These are phyloP conservation scores for Cosmia pyralina DNA, from an alignment of 2,888 invertebrate species.

Conservation along the genomic window DNA sequence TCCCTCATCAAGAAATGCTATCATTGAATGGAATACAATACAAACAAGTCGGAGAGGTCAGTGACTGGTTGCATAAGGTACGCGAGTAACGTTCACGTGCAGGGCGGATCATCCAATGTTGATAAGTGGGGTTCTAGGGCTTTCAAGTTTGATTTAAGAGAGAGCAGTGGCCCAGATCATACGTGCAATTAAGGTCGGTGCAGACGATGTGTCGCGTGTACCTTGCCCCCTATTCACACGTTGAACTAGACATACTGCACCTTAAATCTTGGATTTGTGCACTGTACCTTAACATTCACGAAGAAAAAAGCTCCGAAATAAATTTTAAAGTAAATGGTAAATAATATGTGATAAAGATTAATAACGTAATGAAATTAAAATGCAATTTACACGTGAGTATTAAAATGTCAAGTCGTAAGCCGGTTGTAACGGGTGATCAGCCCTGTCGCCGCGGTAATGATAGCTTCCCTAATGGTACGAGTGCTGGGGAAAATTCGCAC, in stretches of 20 bases:
- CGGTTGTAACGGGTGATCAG: slow-evolving; percentile 78
- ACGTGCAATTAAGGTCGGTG: slow-evolving; percentile 86
- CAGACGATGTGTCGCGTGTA: slow-evolving; percentile 80
- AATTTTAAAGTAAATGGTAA: slow-evolving; percentile 24
- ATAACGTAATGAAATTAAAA: slow-evolving; percentile 71
- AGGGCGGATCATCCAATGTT: slow-evolving; percentile 81
- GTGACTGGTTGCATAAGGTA: slow-evolving; percentile 85
- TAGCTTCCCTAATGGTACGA: slow-evolving; percentile 85
- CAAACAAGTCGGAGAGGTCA: slow-evolving; percentile 81
- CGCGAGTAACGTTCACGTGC: slow-evolving; percentile 74
- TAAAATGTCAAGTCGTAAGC: slow-evolving; percentile 73
- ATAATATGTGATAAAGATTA: slow-evolving; percentile 35
- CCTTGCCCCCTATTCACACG: slow-evolving; percentile 70
- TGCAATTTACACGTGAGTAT: slow-evolving; percentile 71
- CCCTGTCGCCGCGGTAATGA: slow-evolving; percentile 87
- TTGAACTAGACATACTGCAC: slow-evolving; percentile 68
- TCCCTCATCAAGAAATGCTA: slow-evolving; percentile 74
- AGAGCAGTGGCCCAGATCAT: slow-evolving; percentile 87
- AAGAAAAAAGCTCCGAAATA: slow-evolving; percentile 35
- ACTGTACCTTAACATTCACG: slow-evolving; percentile 5
- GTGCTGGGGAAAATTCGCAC: slow-evolving; percentile 84
- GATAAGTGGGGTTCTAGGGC: slow-evolving; percentile 88
- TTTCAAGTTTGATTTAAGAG: slow-evolving; percentile 88
- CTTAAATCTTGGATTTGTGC: slow-evolving; percentile 20
- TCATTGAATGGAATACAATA: slow-evolving; percentile 75